phyloP scores from a whole-genome alignment of 2,888 invertebrate genomes.

The Coremacera marginata region DNA sequence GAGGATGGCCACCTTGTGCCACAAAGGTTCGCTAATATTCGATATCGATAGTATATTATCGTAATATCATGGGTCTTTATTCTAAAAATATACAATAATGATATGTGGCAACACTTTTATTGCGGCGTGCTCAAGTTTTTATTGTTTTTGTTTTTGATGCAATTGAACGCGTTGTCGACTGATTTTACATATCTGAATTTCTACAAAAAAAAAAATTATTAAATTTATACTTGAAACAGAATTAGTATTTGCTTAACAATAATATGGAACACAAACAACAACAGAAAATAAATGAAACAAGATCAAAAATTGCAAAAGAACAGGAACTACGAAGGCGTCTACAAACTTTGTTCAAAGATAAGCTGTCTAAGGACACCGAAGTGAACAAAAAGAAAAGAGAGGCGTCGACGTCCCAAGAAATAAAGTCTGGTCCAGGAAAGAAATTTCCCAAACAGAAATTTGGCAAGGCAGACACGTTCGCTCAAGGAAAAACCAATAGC shows the following conservation, averaged over 20 bases:
- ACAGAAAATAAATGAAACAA: background rate
- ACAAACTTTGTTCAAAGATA: slow-evolving; percentile 40
- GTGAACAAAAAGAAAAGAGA: slow-evolving; percentile 7
- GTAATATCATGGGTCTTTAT: no score
- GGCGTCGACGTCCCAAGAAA: background rate
- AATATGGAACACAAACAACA: background rate
- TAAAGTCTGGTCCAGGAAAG: background rate
- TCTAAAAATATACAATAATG: background rate
- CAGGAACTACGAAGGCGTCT: slow-evolving; percentile 43
- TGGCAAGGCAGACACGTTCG: background rate
- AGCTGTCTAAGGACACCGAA: background rate
- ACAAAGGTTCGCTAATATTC: no score
- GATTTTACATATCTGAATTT: background rate
- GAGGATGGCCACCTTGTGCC: no score
- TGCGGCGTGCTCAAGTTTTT: background rate
- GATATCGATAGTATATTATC: no score
- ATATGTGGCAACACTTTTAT: background rate
- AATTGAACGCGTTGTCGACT: background rate
- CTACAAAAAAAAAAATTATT: background rate
- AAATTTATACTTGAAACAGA: background rate
- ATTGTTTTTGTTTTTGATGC: background rate
- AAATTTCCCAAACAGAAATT: slow-evolving; percentile 21
- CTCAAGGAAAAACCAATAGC: background rate
- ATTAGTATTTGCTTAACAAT: background rate
- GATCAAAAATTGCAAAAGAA: slow-evolving; percentile 25